Conservation (phyloP, 2,888 invertebrate genomes). For the Ichneumoninae sp. region DNA sequence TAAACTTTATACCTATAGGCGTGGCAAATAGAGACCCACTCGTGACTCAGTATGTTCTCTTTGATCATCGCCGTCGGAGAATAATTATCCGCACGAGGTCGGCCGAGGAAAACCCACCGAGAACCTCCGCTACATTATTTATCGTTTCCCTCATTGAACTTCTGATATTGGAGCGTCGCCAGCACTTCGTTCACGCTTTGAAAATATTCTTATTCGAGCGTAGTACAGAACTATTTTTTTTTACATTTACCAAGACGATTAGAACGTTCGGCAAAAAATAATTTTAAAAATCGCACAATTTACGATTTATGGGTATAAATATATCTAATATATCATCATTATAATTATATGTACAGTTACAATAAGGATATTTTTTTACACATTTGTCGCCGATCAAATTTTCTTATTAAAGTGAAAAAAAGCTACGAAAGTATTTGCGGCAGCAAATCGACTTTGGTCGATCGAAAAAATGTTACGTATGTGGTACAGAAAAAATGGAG, state of each 20-base stretch:
- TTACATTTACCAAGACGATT: too few relatives aligned
- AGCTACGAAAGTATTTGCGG: too few relatives aligned
- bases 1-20: conserved; percentile 1
- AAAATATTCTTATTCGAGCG: conserved; percentile 25
- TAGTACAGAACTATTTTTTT: background rate
- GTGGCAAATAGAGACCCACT: conserved; percentile 51
- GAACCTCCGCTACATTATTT: conserved; percentile 42
- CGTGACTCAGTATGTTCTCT: conserved; percentile 56
- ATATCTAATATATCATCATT: too few relatives aligned
- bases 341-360: too few relatives aligned
- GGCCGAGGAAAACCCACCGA: conserved; percentile 34
- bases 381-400: too few relatives aligned
- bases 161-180: conserved; percentile 58
- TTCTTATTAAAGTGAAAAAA: too few relatives aligned
- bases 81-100: conserved; percentile 54
- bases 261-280: background rate
- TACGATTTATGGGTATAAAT: too few relatives aligned
- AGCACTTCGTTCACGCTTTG: conserved; percentile 31
- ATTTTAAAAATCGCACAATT: background rate
- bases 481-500: too few relatives aligned
- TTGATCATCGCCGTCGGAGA: conserved; percentile 57
- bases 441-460: too few relatives aligned
- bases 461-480: too few relatives aligned
- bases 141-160: conserved; percentile 59
- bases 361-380: too few relatives aligned